Evolutionary conservation across 2,797 vertebrate genomes (phyloP).

Genomic region (Oreonectes daqikongensis): DNA sequence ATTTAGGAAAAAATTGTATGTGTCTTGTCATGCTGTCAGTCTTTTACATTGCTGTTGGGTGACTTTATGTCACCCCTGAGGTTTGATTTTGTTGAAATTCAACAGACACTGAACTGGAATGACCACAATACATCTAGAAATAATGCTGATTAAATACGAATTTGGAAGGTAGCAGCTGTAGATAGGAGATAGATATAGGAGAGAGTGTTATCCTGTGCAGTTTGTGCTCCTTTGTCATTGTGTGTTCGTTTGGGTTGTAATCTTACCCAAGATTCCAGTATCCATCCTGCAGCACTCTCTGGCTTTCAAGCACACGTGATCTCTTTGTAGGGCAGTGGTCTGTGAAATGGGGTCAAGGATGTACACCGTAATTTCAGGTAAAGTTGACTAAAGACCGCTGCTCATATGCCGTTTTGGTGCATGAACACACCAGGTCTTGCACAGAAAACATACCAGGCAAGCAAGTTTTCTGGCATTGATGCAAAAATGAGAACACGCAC

Average conservation of each 20-base stretch:
- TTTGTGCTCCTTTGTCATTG: neutral
- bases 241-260: conserved; percentile 1
- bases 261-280: neutral
- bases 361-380: conserved; percentile 38
- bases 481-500: conserved; percentile 6
- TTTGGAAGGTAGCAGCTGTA: too few relatives aligned
- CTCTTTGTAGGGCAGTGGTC: conserved; percentile 56
- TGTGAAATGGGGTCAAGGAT: conserved; percentile 66
- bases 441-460: conserved; percentile 12
- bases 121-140: too few relatives aligned
- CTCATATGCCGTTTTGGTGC: neutral
- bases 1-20: too few relatives aligned
- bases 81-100: too few relatives aligned
- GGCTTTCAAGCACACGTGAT: conserved; percentile 55
- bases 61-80: too few relatives aligned
- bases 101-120: too few relatives aligned
- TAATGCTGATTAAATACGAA: too few relatives aligned
- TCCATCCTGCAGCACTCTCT: conserved; percentile 25
- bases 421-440: neutral
- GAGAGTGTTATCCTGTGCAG: too few relatives aligned
- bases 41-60: too few relatives aligned
- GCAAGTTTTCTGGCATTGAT: conserved; percentile 18
- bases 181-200: too few relatives aligned
- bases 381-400: neutral
- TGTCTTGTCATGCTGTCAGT: too few relatives aligned